These are phyloP conservation scores for Escarpia spicata DNA, from an alignment of 2,888 invertebrate species.

Conservation along the genomic window DNA sequence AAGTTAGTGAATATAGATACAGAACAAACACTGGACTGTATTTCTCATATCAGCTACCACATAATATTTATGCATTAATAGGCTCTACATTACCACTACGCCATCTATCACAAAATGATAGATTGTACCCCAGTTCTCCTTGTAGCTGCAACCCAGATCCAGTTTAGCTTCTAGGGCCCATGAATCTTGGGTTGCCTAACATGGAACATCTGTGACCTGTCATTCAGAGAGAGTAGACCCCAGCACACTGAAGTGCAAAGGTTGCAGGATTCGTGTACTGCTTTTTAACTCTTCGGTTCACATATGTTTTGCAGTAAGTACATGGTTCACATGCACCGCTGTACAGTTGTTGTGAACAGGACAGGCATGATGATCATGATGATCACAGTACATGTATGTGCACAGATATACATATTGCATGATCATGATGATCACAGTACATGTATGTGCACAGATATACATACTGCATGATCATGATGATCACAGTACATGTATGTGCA, in stretches of 20 bases:
- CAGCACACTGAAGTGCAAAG: background rate
- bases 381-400: background rate
- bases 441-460: background rate
- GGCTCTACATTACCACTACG: too few species aligned
- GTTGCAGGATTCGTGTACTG: background rate
- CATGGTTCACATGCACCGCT: background rate
- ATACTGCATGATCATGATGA: background rate
- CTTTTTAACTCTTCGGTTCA: background rate
- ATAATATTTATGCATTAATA: too few species aligned
- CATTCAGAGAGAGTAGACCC: background rate
- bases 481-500: too few species aligned
- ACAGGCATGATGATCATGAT: background rate
- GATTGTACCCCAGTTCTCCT: background rate
- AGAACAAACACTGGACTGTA: too few species aligned
- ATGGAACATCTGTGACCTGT: background rate
- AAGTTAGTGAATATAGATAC: too few species aligned
- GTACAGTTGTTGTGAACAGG: background rate
- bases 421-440: too few species aligned
- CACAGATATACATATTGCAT: background rate
- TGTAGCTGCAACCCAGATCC: background rate
- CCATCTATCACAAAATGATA: background rate
- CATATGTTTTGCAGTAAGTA: background rate
- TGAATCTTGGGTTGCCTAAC: conserved; percentile 3
- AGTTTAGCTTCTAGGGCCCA: background rate
- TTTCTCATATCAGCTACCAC: too few species aligned